phyloP scores from a whole-genome alignment of 2,113 vertebrate genomes.

The Morone saxatilis region DNA sequence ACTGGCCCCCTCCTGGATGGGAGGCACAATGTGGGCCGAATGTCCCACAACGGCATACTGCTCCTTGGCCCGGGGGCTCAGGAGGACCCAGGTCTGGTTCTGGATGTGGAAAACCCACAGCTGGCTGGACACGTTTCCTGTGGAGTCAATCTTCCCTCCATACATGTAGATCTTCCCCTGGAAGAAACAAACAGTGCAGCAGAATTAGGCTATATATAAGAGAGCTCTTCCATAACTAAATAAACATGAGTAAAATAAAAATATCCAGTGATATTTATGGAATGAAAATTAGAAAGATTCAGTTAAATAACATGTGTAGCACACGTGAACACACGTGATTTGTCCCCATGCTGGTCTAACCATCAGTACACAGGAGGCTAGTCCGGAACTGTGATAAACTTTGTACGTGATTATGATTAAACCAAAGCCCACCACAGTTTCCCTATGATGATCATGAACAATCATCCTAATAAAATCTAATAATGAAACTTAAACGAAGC shows the following conservation, averaged over 20 bases:
- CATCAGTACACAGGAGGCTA: neutral
- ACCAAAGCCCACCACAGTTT: neutral
- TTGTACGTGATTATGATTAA: neutral
- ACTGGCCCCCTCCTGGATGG: constrained; percentile 68
- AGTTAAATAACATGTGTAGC: too few species aligned
- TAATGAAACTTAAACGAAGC: neutral
- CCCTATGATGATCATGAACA: neutral
- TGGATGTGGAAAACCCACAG: constrained; percentile 93
- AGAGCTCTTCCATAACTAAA: too few species aligned
- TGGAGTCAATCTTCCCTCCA: constrained; percentile 95
- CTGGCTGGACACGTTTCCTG: constrained; percentile 94
- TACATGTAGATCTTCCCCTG: constrained; percentile 98
- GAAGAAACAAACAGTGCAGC: neutral
- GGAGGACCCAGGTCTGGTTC: constrained; percentile 89
- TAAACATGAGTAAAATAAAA: neutral
- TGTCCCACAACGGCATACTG: constrained; percentile 97
- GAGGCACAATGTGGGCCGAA: constrained; percentile 90
- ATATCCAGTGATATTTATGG: neutral
- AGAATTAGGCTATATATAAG: neutral
- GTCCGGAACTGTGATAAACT: neutral
- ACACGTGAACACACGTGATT: neutral
- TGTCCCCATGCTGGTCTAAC: neutral
- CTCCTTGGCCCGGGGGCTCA: constrained; percentile 86
- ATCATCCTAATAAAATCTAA: neutral
- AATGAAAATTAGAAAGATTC: neutral